Base-by-base conservation (phyloP, 2,797 vertebrate species). In the Chloroceryle inda region DNA sequence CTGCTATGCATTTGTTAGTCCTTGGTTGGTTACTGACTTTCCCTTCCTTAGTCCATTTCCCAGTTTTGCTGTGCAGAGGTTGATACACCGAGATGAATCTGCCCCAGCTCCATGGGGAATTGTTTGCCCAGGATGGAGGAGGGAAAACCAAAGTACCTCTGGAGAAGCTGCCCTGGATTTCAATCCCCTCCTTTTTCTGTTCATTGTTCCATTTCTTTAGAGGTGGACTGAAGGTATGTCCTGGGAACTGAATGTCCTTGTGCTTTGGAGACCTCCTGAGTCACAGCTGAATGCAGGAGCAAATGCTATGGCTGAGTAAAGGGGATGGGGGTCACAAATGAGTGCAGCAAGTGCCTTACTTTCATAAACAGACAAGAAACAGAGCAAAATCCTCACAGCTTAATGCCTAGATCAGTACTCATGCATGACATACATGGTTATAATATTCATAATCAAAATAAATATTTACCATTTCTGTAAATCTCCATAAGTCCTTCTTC, bases 401-500 rank as follows among this genome's bases (percentile, higher is more conserved):
- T 86, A 73, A 50, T 66, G 50, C 58, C 47, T n/a, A 47, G 68
- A 63, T 89, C 67, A 87, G 7, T 26, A 59, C 35, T 91, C 11
- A 3, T 16, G 72, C 77, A 72, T 20, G 42, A 47, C 55, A 59
- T 52, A 73, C 11, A 22, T 31, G 69, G 40, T 66, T 94, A 85
- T 59, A 71, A 83, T 89, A 94, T 53, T 92, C n/a, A 17, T 94
- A 88, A 92, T 77, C 45, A 88, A 80, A 93, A 93, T 85, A 94
- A 93, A 87, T 80, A 88, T 80, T 95, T 91, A 82, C 94, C 26
- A 26, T n/a, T 81, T 84, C 73, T 58, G 63, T 78, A 92, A 85
- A 95, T 78, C 68, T 72, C 79, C 35, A 55, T 88, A 89, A 92
- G 78, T 67, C 76, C 66, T 85, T 64, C 64, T 75, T 92, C 92